These are phyloP conservation scores for Halocaridina rubra DNA, from an alignment of 2,888 invertebrate species.

Conservation along the genomic window DNA sequence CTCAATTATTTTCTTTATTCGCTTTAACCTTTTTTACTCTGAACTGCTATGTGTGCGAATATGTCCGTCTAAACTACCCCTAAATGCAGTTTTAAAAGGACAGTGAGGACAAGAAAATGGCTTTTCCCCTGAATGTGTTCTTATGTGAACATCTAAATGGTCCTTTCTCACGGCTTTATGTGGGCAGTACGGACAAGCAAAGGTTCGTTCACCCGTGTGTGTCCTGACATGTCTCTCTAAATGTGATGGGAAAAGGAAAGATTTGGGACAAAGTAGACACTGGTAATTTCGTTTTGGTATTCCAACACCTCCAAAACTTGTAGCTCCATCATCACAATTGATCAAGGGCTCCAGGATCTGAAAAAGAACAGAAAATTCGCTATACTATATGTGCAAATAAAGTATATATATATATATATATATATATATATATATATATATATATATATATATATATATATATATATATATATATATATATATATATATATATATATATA, in stretches of 20 bases:
- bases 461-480: too few relatives aligned
- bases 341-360: too few relatives aligned
- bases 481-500: too few relatives aligned
- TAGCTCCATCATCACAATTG: too few relatives aligned
- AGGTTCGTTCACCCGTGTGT: constrained; percentile 46
- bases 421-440: too few relatives aligned
- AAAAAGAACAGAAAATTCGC: too few relatives aligned
- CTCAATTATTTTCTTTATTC: too few relatives aligned
- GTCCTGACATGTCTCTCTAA: constrained; percentile 48
- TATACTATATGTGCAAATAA: too few relatives aligned
- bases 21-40: too few relatives aligned
- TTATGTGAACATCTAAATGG: constrained; percentile 51
- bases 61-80: constrained; percentile 42
- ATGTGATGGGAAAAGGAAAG: constrained; percentile 48
- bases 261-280: constrained; percentile 44
- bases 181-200: constrained; percentile 48
- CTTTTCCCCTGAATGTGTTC: constrained; percentile 59
- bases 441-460: too few relatives aligned
- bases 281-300: constrained; percentile 22
- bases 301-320: background rate
- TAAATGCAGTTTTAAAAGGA: constrained; percentile 43
- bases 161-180: constrained; percentile 43
- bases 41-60: constrained; percentile 31
- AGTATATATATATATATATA: too few relatives aligned
- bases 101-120: constrained; percentile 54